Evolutionary conservation across 2,797 vertebrate genomes (phyloP).

Genomic region (Microctenopoma stevenorrisi): DNA sequence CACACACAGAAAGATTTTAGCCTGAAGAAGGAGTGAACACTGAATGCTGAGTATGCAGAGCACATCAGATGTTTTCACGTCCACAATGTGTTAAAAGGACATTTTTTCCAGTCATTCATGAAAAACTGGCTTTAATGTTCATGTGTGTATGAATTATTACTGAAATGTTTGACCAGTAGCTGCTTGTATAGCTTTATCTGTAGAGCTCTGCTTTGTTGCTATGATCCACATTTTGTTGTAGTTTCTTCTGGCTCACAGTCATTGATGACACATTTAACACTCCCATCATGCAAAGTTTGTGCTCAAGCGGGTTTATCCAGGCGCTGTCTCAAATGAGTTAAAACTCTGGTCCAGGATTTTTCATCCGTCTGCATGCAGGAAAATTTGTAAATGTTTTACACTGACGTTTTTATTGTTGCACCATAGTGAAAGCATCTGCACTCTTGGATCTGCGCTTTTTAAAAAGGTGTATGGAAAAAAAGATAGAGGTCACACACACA

Average conservation of each 20-base stretch:
- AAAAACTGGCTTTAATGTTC: no score
- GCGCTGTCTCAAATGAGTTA: not conserved
- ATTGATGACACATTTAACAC: not conserved
- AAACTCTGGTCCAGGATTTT: not conserved
- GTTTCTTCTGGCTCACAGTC: not conserved
- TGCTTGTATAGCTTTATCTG: not conserved
- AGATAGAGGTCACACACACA: no score
- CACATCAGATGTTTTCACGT: constrained; percentile 9
- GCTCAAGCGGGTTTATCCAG: not conserved
- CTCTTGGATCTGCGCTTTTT: not conserved
- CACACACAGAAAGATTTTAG: constrained; percentile 21
- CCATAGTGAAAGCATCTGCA: not conserved
- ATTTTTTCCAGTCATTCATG: not conserved
- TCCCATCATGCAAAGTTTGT: not conserved
- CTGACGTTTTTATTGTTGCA: not conserved
- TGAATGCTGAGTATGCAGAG: constrained; percentile 1
- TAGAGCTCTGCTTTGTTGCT: not conserved
- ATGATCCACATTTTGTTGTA: not conserved
- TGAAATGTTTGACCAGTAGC: not conserved
- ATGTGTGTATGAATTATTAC: not conserved
- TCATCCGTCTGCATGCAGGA: not conserved
- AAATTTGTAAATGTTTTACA: not conserved
- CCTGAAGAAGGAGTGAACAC: constrained; percentile 23
- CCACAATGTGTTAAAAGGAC: not conserved
- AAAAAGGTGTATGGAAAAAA: not conserved